Base-by-base conservation (phyloP, 1,140 invertebrate genomes). In the Whitmania pigra region DNA sequence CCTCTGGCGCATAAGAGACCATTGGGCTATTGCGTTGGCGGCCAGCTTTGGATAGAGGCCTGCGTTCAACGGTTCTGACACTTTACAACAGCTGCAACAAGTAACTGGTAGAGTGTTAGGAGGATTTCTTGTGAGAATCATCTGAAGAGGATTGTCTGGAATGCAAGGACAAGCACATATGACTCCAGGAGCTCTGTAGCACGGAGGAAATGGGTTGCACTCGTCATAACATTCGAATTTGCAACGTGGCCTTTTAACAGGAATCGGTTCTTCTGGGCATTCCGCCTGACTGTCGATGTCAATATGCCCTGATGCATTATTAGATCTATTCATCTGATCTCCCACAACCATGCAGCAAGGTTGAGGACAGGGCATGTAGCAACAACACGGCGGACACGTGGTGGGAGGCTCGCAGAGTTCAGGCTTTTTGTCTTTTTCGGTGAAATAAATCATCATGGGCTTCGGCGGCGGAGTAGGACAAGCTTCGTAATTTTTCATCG, bases 21-120 rank as follows among this genome's bases (percentile, higher is more conserved):
- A 63, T 18, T 63, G 57, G 11, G 22, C 7, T 25, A 63, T 63
- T 31, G 29, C 29, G 15, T 63, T 31, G 57, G 57, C 57, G 11
- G 57, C 57, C 18, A 13, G 2, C 20, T 63, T 63, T 25, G 57
- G 57, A 31, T 63, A 63, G 22, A 63, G 9, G 9, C 57, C 57
- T 25, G 57, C 57, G 20, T 63, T 63, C 57, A 63, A 31, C 4
- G 57, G 57, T n/a, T 63, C 57, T 31, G 57, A 22, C 29, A 20
- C 11, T 63, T 63, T 63, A 20, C 57, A 63, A 63, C 57, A 63
- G 29, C 57, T 63, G 57, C 57, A 63, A 31, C 57, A 63, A 63
- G 57, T 25, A 63, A 63, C 57, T 13, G 57, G 57, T 31, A 22
- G 29, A 25, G 57, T 63, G 9, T 7, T 11, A 25, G 57, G 57